Conservation (phyloP, 2,888 invertebrate species). For the Allophyes oxyacanthae region DNA sequence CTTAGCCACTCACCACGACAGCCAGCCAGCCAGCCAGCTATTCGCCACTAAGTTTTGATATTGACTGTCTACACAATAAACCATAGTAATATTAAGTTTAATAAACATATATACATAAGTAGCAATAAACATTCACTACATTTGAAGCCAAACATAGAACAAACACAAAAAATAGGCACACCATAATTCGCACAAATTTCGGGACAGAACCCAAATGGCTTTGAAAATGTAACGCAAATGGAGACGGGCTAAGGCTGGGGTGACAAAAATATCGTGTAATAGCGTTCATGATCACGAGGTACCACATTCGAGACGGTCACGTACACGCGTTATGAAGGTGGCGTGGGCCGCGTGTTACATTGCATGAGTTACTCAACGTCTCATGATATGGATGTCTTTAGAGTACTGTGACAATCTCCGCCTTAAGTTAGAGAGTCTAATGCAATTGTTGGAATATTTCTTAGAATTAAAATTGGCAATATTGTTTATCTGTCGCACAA, state of each 20-base stretch:
- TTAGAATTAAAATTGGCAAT: too few species aligned
- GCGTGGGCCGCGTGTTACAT: conserved; percentile 54
- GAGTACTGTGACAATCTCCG: conserved; percentile 31
- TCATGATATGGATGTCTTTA: conserved; percentile 50
- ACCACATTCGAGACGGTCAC: conserved; percentile 57
- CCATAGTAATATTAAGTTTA: too few species aligned
- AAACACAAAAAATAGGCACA: conserved; percentile 20
- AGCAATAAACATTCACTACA: not conserved
- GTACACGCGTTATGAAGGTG: conserved; percentile 62
- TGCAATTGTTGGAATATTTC: too few species aligned
- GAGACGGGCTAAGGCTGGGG: conserved; percentile 46
- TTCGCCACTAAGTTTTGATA: too few species aligned
- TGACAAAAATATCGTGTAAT: conserved; percentile 59
- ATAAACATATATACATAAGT: too few species aligned
- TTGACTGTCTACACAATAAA: too few species aligned
- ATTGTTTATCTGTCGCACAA: too few species aligned
- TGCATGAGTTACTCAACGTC: conserved; percentile 64
- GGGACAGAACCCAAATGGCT: conserved; percentile 34
- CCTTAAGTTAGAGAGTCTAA: conserved; percentile 1
- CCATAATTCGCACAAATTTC: conserved; percentile 39
- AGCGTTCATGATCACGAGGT: conserved; percentile 41
- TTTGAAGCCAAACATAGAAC: not conserved
- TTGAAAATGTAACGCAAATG: conserved; percentile 49
- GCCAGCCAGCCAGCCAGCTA: too few species aligned
- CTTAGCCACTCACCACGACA: too few species aligned